Evolutionary conservation across 2,113 vertebrate species (phyloP).

Genomic region (Tinamus guttatus): DNA sequence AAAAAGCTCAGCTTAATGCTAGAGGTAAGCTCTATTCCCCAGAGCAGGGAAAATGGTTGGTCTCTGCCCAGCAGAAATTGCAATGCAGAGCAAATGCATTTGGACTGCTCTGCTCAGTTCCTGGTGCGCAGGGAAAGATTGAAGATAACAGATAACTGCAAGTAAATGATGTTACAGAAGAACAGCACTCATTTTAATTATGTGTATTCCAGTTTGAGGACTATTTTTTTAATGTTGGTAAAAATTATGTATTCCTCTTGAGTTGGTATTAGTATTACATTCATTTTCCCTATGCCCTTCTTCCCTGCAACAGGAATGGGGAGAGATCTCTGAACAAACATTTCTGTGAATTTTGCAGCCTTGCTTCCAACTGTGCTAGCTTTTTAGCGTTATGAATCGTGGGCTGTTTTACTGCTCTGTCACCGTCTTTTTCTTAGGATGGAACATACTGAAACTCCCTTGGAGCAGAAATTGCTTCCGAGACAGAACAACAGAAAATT

Average conservation of each 20-base stretch:
- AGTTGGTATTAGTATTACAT: neutral
- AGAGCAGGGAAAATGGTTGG: conserved; percentile 1
- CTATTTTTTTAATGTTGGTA: neutral
- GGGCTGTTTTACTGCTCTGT: neutral
- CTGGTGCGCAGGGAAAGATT: conserved; percentile 37
- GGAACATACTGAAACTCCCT: neutral
- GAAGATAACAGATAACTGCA: conserved; percentile 16
- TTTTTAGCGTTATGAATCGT: neutral
- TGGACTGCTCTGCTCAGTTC: conserved; percentile 24
- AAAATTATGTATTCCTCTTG: neutral
- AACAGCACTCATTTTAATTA: conserved; percentile 29
- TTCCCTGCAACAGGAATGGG: neutral
- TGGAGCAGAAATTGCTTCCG: neutral
- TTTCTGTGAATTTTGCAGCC: neutral
- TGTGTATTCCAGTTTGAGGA: conserved; percentile 20
- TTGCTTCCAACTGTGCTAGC: neutral
- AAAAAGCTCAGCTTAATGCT: neutral
- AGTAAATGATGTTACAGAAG: conserved; percentile 36
- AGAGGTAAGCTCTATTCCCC: neutral
- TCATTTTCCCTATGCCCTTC: neutral
- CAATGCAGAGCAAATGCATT: neutral
- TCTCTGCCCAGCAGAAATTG: conserved; percentile 19
- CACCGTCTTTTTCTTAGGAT: neutral
- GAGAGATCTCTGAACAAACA: neutral
- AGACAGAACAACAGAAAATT: neutral